Base-by-base conservation (phyloP, 2,797 vertebrate genomes). In the Lemur catta region DNA sequence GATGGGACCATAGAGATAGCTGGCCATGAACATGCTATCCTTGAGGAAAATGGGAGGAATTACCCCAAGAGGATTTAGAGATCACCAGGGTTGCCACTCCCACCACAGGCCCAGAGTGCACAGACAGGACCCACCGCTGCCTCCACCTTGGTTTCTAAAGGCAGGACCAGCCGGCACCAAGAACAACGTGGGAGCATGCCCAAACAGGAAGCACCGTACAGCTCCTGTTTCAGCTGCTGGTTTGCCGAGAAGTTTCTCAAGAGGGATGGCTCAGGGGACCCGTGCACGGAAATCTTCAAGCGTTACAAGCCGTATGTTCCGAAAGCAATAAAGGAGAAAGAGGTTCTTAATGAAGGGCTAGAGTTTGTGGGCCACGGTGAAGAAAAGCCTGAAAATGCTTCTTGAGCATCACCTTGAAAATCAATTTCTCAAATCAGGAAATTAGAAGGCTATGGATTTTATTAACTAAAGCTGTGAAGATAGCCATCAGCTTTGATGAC, bases 151-250 rank as follows among this genome's bases (percentile, higher is more conserved):
- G 26, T 59, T 59, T 59, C 57, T 10, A 59, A 59, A 59, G 26
- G 26, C 57, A 59, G 57, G 26, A 59, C 57, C 57, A 12, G 28
- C 57, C 26, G 12, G 26, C 57, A 28, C 57, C 24, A 12, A 26
- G 11, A 59, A 59, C 57, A 28, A 6, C 1, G 26, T 28, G 99
- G 4, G 99, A 99, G 98, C 99, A 1, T 99, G 99, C 96, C 99
- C 99, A 3, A 99, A 99, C 46, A 99, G 99, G 96, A 99, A 99
- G 98, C 99, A 99, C 84, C 99, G 67, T 99, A 99, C 96, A 99
- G 99, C 95, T 99, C 99, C 98, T 99, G 99, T 97, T 99, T 99
- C 97, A 99, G 99, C 98, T 99, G 99, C 97, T 99, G 99, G 99
- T 99, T 99, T 98, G 99, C 99, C 0, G 99, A 99, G 98, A 99